phyloP scores from a whole-genome alignment of 2,797 vertebrate genomes.

The Acanthis flammea region DNA sequence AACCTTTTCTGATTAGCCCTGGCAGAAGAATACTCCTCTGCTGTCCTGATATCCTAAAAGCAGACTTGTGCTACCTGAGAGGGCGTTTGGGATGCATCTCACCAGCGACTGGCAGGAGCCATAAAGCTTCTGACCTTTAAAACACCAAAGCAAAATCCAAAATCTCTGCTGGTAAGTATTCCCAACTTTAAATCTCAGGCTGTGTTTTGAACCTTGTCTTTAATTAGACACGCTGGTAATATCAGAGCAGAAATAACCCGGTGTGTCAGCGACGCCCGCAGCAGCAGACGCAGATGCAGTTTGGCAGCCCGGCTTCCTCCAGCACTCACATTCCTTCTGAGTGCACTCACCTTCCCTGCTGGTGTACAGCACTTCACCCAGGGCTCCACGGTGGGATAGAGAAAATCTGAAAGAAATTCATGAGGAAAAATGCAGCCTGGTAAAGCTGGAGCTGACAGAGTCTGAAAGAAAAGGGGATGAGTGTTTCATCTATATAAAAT shows the following conservation, averaged over 20 bases:
- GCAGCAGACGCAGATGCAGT: background rate
- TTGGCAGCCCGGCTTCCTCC: background rate
- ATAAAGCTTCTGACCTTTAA: constrained; percentile 10
- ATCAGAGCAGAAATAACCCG: constrained; percentile 36
- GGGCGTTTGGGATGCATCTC: background rate
- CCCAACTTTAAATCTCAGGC: background rate
- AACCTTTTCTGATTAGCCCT: background rate
- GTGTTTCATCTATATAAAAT: background rate
- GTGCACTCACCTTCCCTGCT: background rate
- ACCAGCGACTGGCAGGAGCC: background rate
- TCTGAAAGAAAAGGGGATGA: background rate
- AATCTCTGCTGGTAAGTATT: background rate
- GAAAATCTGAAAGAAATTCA: background rate
- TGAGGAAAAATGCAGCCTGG: background rate
- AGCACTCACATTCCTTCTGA: background rate
- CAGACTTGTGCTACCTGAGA: background rate
- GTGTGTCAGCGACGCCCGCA: background rate
- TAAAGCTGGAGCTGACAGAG: background rate
- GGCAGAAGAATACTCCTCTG: background rate
- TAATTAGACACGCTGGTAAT: constrained; percentile 34
- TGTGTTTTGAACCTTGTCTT: constrained; percentile 37
- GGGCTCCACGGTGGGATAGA: background rate
- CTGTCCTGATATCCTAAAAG: background rate
- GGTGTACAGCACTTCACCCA: background rate
- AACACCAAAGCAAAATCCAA: background rate